These are phyloP conservation scores for Caenorhabditis sp. DNA, from an alignment of 2,888 invertebrate genomes.

Conservation along the genomic window DNA sequence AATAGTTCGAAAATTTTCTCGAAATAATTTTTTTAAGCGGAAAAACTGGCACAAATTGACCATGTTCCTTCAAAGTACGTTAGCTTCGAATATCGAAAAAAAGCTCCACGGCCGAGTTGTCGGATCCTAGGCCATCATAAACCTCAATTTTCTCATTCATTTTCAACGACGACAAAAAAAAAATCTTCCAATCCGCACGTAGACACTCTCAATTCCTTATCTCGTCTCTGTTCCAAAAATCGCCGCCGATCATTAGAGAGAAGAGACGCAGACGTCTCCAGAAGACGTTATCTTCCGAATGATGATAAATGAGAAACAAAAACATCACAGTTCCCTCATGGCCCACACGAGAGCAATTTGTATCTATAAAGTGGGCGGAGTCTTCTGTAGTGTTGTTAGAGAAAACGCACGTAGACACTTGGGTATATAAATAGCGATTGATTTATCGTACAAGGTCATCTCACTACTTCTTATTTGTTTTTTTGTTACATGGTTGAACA, in stretches of 20 bases:
- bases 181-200: slow-evolving; percentile 32
- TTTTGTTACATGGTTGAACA: too few relatives aligned
- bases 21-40: too few relatives aligned
- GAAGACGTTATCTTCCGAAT: not conserved
- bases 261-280: slow-evolving; percentile 44
- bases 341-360: slow-evolving; percentile 8
- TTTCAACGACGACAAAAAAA: not conserved
- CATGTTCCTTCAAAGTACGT: too few relatives aligned
- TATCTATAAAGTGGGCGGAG: slow-evolving; percentile 9
- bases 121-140: too few relatives aligned
- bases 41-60: too few relatives aligned
- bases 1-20: too few relatives aligned
- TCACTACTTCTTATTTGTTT: too few relatives aligned
- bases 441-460: not conserved
- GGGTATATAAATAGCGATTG: not conserved
- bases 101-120: too few relatives aligned
- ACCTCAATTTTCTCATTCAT: too few relatives aligned
- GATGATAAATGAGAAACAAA: slow-evolving; percentile 18
- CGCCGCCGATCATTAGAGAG: slow-evolving; percentile 2
- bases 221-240: slow-evolving; percentile 41
- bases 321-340: too few relatives aligned
- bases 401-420: not conserved
- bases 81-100: too few relatives aligned
- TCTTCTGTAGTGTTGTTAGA: not conserved
- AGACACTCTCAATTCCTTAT: slow-evolving; percentile 29